Evolutionary conservation across 2,797 vertebrate genomes (phyloP).

Genomic region (Florisuga fusca): DNA sequence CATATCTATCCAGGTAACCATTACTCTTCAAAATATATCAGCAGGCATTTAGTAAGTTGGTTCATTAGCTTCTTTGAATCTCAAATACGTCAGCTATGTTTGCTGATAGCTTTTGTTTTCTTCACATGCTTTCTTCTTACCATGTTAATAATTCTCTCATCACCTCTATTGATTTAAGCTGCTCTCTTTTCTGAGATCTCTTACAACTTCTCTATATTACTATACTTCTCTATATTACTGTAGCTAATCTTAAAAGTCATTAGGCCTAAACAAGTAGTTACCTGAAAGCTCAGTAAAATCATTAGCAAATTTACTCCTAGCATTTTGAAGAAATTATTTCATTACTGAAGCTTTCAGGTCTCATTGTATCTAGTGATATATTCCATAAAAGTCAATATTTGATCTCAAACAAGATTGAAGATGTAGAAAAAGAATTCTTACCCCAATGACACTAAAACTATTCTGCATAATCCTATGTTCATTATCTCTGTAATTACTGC

Average conservation of each 20-base stretch:
- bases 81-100: background rate
- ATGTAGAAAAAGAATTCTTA: background rate
- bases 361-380: background rate
- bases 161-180: background rate
- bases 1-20: background rate
- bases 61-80: background rate
- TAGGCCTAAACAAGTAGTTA: background rate
- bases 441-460: background rate
- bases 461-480: background rate
- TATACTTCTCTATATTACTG: background rate
- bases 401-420: background rate
- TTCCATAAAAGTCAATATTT: background rate
- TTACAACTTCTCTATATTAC: background rate
- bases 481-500: background rate
- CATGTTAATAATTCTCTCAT: background rate
- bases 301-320: background rate
- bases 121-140: background rate
- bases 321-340: background rate
- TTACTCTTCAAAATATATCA: background rate
- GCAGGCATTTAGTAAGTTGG: background rate
- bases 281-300: background rate
- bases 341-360: background rate
- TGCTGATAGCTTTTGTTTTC: background rate
- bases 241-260: background rate
- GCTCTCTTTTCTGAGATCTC: background rate